Evolutionary conservation across 2,113 vertebrate genomes (phyloP).

Genomic region (Oxyruncus cristatus): DNA sequence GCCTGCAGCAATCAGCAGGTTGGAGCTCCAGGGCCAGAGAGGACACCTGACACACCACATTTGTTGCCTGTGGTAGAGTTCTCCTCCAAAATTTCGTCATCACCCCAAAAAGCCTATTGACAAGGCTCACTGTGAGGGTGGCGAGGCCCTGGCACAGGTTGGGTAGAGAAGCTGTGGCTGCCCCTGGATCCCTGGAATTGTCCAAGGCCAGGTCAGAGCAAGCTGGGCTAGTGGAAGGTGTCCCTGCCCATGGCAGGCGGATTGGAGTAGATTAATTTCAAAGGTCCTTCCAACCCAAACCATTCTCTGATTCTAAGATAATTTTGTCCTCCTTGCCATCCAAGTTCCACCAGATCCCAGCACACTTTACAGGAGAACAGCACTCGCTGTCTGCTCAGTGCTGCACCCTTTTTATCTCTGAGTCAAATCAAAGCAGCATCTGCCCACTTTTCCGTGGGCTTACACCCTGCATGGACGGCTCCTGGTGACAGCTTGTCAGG

Average conservation of each 20-base stretch:
- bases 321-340: background rate
- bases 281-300: background rate
- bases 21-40: background rate
- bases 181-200: background rate
- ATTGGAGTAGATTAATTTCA: background rate
- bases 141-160: fast-evolving
- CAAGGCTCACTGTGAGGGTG: background rate
- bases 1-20: background rate
- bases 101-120: background rate
- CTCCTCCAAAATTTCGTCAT: background rate
- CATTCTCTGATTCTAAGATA: background rate
- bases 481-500: background rate
- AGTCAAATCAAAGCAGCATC: background rate
- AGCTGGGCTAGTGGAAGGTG: background rate
- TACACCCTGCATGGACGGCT: background rate
- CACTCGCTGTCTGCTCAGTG: background rate
- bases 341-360: background rate
- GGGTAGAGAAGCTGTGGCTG: background rate
- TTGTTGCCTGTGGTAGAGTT: background rate
- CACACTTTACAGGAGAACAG: background rate
- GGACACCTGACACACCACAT: background rate
- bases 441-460: background rate
- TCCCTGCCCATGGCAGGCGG: background rate
- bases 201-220: background rate
- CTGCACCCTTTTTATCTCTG: background rate